Evolutionary conservation across 2,888 invertebrate species (phyloP).

Genomic region (Orthonevra nobilis): DNA sequence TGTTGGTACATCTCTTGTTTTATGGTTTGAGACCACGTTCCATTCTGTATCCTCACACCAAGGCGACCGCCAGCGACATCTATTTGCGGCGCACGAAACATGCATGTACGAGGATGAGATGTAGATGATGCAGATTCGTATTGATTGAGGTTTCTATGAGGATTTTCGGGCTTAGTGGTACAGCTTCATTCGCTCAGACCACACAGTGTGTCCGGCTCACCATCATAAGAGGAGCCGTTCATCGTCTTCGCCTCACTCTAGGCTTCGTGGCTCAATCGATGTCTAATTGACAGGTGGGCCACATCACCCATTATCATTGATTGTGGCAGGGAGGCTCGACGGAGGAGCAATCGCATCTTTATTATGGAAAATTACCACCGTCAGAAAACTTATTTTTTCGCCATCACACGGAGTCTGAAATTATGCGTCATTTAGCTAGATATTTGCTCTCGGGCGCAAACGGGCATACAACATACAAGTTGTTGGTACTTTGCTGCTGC

Average conservation of each 20-base stretch:
- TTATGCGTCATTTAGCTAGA: conserved; percentile 64
- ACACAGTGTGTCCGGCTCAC: conserved; percentile 41
- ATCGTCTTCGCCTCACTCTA: too few species aligned
- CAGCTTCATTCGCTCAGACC: conserved; percentile 39
- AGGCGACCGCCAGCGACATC: conserved; percentile 63
- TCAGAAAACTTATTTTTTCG: too few species aligned
- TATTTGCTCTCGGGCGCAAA: conserved; percentile 55
- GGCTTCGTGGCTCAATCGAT: conserved; percentile 36
- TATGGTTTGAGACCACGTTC: conserved; percentile 43
- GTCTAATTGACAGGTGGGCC: conserved; percentile 68
- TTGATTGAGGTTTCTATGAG: conserved; percentile 52
- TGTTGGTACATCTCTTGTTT: conserved; percentile 33
- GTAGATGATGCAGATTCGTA: conserved; percentile 26
- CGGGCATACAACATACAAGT: background rate
- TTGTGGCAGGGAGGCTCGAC: conserved; percentile 3
- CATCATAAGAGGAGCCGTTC: too few species aligned
- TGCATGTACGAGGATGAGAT: too few species aligned
- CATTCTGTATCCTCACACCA: conserved; percentile 6
- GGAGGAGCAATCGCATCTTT: conserved; percentile 52
- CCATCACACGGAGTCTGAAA: conserved; percentile 45
- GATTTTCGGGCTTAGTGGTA: conserved; percentile 30
- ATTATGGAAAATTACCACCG: conserved; percentile 65
- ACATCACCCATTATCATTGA: conserved; percentile 30
- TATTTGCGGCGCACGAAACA: conserved; percentile 61
- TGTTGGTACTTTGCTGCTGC: background rate